Conservation (phyloP, 2,113 vertebrate genomes). For the Phyllostomus discolor region DNA sequence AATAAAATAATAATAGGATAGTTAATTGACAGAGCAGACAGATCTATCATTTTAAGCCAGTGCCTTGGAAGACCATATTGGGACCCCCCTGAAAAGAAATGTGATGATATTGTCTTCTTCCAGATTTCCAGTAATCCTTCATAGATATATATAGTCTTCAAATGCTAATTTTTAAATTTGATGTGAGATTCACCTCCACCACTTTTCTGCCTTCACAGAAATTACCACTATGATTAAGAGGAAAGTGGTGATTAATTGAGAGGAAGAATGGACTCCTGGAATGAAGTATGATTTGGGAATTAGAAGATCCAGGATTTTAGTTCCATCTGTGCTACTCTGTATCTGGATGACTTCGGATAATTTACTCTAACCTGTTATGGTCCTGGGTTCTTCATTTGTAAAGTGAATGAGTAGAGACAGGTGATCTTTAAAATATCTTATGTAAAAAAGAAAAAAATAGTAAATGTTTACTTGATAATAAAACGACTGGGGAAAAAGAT, state of each 20-base stretch:
- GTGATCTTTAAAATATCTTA: neutral
- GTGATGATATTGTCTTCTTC: neutral
- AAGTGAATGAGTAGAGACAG: neutral
- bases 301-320: neutral
- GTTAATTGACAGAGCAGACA: neutral
- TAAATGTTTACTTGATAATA: neutral
- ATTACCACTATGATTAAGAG: neutral
- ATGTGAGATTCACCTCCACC: neutral
- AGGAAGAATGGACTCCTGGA: neutral
- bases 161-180: neutral
- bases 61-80: neutral
- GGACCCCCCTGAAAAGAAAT: neutral
- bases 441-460: neutral
- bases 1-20: neutral
- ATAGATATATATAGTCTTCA: neutral
- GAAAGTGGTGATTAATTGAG: neutral
- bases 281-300: neutral
- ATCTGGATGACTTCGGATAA: neutral
- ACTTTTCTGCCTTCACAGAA: neutral
- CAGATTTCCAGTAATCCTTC: neutral
- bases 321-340: neutral
- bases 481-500: neutral
- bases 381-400: neutral
- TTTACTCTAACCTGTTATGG: neutral
- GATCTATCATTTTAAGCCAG: neutral